A percentile compares a stretch with the other conserved stretches of the same genome.
phyloP scores from a whole-genome alignment of 2,888 invertebrate genomes.

The Cephonodes hylas region DNA sequence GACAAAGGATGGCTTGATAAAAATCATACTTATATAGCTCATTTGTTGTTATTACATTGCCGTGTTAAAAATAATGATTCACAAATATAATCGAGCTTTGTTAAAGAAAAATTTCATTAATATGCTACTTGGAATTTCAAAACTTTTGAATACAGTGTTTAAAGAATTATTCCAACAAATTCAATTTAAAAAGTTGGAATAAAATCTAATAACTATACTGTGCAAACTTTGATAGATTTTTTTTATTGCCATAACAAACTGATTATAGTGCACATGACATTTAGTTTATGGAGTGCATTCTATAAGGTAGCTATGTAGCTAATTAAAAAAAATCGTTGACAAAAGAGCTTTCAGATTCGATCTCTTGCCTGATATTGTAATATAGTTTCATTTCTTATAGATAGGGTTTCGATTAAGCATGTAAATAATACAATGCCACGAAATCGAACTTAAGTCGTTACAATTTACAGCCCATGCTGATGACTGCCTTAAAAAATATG shows the following conservation, averaged over 20 bases:
- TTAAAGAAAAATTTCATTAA: background rate
- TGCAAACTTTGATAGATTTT: too few relatives aligned
- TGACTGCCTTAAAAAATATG: background rate
- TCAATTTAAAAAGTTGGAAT: too few relatives aligned
- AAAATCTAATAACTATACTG: too few relatives aligned
- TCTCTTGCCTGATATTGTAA: too few relatives aligned
- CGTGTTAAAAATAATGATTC: conserved; percentile 15
- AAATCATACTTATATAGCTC: conserved; percentile 44
- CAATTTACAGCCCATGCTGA: background rate
- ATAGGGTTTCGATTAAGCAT: too few relatives aligned
- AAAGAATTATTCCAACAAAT: background rate
- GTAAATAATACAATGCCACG: background rate
- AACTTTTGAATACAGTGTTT: background rate
- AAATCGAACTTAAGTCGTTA: background rate
- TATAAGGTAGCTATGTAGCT: too few relatives aligned
- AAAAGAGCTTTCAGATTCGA: too few relatives aligned
- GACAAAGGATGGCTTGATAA: conserved; percentile 71
- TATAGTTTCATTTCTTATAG: too few relatives aligned
- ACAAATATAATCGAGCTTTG: conserved; percentile 18
- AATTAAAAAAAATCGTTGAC: too few relatives aligned
- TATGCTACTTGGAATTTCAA: background rate
- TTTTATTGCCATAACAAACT: too few relatives aligned
- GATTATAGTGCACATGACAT: too few relatives aligned
- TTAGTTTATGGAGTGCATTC: too few relatives aligned
- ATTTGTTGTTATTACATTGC: conserved; percentile 8